Evolutionary conservation across 2,113 vertebrate genomes (phyloP).

Genomic region (Thunnus thynnus): DNA sequence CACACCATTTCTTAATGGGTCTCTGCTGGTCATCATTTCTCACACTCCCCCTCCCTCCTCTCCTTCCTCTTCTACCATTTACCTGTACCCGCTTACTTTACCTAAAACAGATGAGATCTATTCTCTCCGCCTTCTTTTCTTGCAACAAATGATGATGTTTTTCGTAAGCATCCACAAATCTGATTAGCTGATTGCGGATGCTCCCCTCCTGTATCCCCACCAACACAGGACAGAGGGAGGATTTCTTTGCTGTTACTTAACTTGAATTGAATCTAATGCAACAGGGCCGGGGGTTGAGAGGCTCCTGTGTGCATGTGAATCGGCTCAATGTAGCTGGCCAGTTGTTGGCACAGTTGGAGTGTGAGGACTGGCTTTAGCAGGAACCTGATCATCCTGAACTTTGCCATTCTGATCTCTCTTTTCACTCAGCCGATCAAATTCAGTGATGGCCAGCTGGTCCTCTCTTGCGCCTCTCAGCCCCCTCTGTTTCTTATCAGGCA

Average conservation of each 20-base stretch:
- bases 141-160: background rate
- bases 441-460: conserved; percentile 63
- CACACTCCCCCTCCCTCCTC: background rate
- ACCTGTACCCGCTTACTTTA: conserved; percentile 5
- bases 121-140: background rate
- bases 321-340: conserved; percentile 3
- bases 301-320: conserved; percentile 11
- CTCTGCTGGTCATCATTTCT: background rate
- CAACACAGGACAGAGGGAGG: conserved; percentile 27
- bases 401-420: conserved; percentile 61
- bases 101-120: background rate
- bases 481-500: conserved; percentile 63
- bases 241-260: conserved; percentile 37
- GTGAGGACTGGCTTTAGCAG: conserved; percentile 24
- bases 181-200: background rate
- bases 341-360: conserved; percentile 29
- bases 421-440: conserved; percentile 67
- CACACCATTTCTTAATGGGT: background rate
- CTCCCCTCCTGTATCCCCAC: background rate
- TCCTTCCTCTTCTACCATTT: background rate
- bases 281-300: background rate
- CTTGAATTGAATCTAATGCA: conserved; percentile 36
- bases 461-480: conserved; percentile 22
- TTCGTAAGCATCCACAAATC: conserved; percentile 11
- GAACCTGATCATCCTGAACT: conserved; percentile 70